Percentiles rank a stretch among this genome's conserved stretches.
phyloP scores from a whole-genome alignment of 2,888 invertebrate genomes.

The Macrophya annulata region DNA sequence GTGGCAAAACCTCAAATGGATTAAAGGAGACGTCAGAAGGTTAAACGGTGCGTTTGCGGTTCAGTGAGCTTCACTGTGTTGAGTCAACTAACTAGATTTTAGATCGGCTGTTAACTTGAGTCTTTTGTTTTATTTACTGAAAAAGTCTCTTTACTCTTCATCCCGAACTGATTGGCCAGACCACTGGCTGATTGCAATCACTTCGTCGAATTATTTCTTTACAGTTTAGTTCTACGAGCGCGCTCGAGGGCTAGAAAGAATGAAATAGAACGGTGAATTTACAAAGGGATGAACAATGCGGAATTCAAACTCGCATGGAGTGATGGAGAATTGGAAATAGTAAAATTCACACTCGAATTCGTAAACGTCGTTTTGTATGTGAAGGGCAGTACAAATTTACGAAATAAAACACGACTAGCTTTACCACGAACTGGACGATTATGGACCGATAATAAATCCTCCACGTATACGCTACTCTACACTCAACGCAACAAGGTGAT shows the following conservation, averaged over 20 bases:
- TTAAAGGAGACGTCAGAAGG: conserved; percentile 32
- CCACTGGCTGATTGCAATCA: conserved; percentile 36
- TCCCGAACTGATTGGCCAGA: conserved; percentile 22
- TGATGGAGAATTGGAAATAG: neutral
- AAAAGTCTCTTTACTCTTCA: conserved; percentile 30
- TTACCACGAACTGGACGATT: neutral
- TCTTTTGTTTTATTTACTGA: conserved; percentile 35
- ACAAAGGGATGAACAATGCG: conserved; percentile 36
- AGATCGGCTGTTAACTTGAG: conserved; percentile 26
- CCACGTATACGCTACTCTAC: neutral
- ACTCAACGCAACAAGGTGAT: conserved; percentile 1
- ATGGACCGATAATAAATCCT: conserved; percentile 7
- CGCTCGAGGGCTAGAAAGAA: conserved; percentile 4
- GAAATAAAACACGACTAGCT: neutral
- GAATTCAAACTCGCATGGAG: neutral
- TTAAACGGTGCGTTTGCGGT: conserved; percentile 11
- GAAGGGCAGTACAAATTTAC: neutral
- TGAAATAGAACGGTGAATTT: neutral
- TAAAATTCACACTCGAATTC: neutral
- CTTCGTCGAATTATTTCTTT: conserved; percentile 40
- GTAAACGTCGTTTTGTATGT: neutral
- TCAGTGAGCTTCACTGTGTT: conserved; percentile 14
- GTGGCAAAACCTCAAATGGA: neutral
- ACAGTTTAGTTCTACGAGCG: neutral
- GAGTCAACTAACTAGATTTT: conserved; percentile 6